phyloP scores from a whole-genome alignment of 2,113 vertebrate species.

The Stomatorhinus ivindoensis region DNA sequence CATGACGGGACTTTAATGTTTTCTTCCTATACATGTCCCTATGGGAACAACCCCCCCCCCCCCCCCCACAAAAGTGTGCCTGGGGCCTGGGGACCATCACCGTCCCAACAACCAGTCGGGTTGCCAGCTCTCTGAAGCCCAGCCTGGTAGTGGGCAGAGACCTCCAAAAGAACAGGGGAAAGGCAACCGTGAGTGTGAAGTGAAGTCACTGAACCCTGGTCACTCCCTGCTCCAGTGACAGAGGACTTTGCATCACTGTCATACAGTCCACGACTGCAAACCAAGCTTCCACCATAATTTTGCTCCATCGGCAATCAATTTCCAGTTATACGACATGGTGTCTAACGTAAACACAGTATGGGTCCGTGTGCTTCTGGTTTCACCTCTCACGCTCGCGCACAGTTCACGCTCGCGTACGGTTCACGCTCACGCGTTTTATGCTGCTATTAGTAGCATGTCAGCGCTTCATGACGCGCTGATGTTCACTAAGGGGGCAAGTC shows the following conservation, averaged over 20 bases:
- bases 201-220: background rate
- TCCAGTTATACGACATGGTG: background rate
- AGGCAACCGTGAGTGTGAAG: background rate
- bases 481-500: background rate
- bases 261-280: background rate
- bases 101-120: slow-evolving; percentile 34
- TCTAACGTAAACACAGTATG: background rate
- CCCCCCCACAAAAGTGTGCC: slow-evolving; percentile 28
- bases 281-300: background rate
- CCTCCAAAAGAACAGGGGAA: background rate
- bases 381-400: background rate
- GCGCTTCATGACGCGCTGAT: background rate
- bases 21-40: background rate
- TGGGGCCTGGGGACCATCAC: slow-evolving; percentile 26
- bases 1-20: slow-evolving; percentile 50
- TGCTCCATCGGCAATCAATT: background rate
- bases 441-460: background rate
- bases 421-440: background rate
- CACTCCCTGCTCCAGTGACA: background rate
- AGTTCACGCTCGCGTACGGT: background rate
- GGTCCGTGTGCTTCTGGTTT: background rate
- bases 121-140: slow-evolving; percentile 17
- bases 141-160: background rate
- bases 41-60: slow-evolving; percentile 39
- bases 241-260: background rate